These are phyloP conservation scores for Lemur catta DNA, from an alignment of 2,797 vertebrate genomes.

Conservation along the genomic window DNA sequence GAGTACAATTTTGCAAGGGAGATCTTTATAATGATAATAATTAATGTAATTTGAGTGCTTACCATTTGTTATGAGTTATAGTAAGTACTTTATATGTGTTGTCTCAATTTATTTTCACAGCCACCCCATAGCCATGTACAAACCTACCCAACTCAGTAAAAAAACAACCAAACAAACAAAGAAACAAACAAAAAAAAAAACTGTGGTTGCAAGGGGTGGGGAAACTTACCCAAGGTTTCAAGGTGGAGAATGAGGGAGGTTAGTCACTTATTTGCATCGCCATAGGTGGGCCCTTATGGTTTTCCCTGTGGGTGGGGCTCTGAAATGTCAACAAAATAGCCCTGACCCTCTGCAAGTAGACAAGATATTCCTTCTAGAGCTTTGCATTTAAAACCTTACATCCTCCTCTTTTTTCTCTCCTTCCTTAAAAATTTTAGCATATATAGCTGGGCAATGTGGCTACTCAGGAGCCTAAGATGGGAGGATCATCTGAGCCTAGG, in stretches of 20 bases:
- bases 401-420: not conserved
- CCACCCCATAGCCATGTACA: not conserved
- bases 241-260: accelerated
- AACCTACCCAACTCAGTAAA: not conserved
- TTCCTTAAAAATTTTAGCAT: not conserved
- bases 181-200: not conserved
- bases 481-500: not conserved
- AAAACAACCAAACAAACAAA: not conserved
- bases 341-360: not conserved
- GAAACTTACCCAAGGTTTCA: not conserved
- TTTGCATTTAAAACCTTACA: not conserved
- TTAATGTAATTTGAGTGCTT: not conserved
- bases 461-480: not conserved
- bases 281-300: not conserved
- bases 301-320: not conserved
- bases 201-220: not conserved
- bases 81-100: not conserved
- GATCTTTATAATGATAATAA: not conserved
- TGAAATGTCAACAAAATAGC: not conserved
- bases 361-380: not conserved
- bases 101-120: constrained; percentile 19
- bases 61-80: not conserved
- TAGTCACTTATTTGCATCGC: not conserved
- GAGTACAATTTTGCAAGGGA: not conserved
- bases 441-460: not conserved